A percentile compares a stretch with the other conserved stretches of the same genome.
These are phyloP conservation scores for Eptesicus fuscus DNA, from an alignment of 2,113 vertebrate species.

Conservation along the genomic window DNA sequence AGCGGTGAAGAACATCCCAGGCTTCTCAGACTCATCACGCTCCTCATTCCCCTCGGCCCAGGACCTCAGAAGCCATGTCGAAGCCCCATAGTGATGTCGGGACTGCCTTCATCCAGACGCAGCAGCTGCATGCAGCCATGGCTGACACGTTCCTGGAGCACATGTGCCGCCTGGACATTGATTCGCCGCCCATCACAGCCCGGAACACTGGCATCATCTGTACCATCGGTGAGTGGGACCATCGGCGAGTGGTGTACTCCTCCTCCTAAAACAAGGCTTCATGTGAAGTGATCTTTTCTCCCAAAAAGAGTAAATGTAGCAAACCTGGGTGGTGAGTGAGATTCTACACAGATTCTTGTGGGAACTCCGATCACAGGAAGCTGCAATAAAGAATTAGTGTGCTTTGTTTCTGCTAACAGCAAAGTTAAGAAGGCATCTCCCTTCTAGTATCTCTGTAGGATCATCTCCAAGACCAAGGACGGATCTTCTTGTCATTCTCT, in stretches of 20 bases:
- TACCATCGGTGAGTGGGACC: constrained; percentile 93
- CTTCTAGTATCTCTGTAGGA: neutral
- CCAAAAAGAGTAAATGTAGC: neutral
- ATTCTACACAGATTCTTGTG: neutral
- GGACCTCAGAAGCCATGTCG: constrained; percentile 79
- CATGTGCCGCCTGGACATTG: constrained; percentile 97
- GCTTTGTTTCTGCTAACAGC: neutral
- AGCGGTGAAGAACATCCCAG: neutral
- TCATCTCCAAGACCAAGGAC: neutral
- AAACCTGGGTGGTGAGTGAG: neutral
- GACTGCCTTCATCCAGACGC: constrained; percentile 90
- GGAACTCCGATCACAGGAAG: neutral
- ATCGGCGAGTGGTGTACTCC: constrained; percentile 85
- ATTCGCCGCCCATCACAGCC: constrained; percentile 91
- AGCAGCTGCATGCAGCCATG: constrained; percentile 96
- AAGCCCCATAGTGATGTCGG: constrained; percentile 84
- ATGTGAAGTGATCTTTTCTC: neutral
- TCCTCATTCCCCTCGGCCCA: constrained; percentile 35
- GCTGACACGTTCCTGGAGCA: constrained; percentile 96
- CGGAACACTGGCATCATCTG: constrained; percentile 99
- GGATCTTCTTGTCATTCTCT: neutral
- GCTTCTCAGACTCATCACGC: neutral
- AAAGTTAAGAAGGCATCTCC: neutral
- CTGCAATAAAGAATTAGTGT: neutral
- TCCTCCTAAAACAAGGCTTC: neutral